phyloP scores from a whole-genome alignment of 2,797 vertebrate species.

The Urophycis tenuis region DNA sequence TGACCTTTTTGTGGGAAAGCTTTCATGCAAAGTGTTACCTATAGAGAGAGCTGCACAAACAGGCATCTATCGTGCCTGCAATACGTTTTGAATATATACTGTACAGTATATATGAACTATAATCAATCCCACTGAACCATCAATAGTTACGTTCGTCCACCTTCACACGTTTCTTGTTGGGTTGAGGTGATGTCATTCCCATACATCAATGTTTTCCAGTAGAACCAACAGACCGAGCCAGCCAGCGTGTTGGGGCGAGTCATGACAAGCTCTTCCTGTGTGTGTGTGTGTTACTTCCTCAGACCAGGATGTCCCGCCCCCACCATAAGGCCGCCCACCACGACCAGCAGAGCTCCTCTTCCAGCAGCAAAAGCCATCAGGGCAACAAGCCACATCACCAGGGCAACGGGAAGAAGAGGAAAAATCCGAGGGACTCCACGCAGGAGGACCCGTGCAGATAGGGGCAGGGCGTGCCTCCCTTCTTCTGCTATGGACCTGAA shows the following conservation, averaged over 20 bases:
- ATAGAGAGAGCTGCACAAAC: no score
- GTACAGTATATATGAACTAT: no score
- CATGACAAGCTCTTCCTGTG: not conserved
- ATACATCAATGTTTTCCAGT: no score
- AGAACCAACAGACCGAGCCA: not conserved
- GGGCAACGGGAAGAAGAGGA: constrained; percentile 91
- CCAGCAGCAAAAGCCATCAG: constrained; percentile 80
- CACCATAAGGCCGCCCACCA: constrained; percentile 83
- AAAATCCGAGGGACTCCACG: constrained; percentile 84
- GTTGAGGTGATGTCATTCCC: no score
- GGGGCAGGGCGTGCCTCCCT: constrained; percentile 49
- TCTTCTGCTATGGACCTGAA: constrained; percentile 41
- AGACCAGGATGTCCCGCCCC: constrained; percentile 80
- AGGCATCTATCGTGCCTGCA: no score
- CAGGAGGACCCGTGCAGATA: constrained; percentile 95
- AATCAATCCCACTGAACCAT: no score
- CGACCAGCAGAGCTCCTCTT: constrained; percentile 77
- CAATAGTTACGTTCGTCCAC: no score
- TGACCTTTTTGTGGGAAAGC: not conserved
- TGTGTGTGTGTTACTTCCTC: constrained; percentile 45
- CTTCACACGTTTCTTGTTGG: no score
- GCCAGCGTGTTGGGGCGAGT: no score
- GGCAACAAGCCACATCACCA: constrained; percentile 77
- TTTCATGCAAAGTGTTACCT: not conserved
- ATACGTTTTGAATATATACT: no score